Percentiles rank a stretch among this genome's conserved stretches.
These are phyloP conservation scores for Tiliacea citrago DNA, from an alignment of 2,888 invertebrate genomes.

Conservation along the genomic window DNA sequence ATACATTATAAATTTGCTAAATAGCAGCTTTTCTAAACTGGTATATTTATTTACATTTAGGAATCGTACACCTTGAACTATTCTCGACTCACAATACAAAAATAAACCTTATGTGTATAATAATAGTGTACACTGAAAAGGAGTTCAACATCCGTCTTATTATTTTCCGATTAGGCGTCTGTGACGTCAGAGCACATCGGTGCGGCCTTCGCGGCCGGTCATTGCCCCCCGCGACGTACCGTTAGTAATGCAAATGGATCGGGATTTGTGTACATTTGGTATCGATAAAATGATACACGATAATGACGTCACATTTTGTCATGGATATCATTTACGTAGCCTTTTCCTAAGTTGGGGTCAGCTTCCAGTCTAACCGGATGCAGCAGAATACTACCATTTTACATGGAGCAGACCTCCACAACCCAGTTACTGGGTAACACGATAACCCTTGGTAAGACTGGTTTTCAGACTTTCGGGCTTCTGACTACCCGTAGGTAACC, in stretches of 20 bases:
- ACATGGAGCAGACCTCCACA: neutral
- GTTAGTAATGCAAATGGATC: constrained; percentile 78
- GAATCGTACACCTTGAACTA: constrained; percentile 37
- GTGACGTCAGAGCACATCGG: constrained; percentile 79
- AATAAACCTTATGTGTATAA: constrained; percentile 49
- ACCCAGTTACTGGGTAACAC: neutral
- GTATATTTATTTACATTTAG: constrained; percentile 46
- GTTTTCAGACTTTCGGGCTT: neutral
- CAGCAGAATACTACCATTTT: neutral
- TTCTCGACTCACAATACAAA: constrained; percentile 39
- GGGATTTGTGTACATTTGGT: constrained; percentile 61
- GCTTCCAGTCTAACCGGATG: neutral
- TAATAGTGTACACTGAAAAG: constrained; percentile 52
- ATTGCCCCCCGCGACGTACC: constrained; percentile 74
- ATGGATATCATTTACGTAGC: neutral
- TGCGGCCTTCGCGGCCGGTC: constrained; percentile 85
- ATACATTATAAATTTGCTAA: constrained; percentile 21
- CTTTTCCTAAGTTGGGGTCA: neutral
- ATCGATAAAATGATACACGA: constrained; percentile 46
- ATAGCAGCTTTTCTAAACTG: constrained; percentile 23
- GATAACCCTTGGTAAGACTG: too few relatives aligned
- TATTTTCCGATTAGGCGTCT: constrained; percentile 63
- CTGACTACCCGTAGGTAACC: neutral
- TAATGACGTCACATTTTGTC: constrained; percentile 7
- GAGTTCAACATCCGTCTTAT: constrained; percentile 63